These are phyloP conservation scores for Coenobita brevimanus DNA, from an alignment of 1,140 invertebrate genomes.

Conservation along the genomic window DNA sequence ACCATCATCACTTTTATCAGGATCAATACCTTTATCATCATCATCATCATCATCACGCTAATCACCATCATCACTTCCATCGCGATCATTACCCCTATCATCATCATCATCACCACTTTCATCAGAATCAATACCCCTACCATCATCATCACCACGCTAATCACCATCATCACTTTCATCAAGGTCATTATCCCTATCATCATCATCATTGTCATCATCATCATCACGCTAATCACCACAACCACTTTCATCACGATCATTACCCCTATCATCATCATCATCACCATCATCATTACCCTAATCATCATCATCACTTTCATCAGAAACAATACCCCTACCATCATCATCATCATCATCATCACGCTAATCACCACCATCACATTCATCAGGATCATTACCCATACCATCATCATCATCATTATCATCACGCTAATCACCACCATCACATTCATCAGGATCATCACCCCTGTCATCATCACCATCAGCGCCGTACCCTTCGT, in stretches of 20 bases:
- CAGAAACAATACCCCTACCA: not conserved
- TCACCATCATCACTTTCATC: not conserved
- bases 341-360: not conserved
- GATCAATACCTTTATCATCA: not conserved
- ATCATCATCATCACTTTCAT: not conserved
- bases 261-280: not conserved
- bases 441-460: not conserved
- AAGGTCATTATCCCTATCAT: not conserved
- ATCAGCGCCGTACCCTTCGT: not conserved
- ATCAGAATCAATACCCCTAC: not conserved
- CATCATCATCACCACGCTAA: not conserved
- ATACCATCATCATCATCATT: not conserved
- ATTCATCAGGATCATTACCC: not conserved
- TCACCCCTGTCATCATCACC: not conserved
- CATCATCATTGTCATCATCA: not conserved
- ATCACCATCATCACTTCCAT: not conserved
- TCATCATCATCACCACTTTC: not conserved
- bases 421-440: not conserved
- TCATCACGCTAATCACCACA: not conserved
- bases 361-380: not conserved
- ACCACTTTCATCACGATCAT: too few species aligned
- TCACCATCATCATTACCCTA: not conserved
- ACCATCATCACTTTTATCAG: not conserved
- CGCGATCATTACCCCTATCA: not conserved
- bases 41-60: not conserved